Evolutionary conservation across 2,113 vertebrate genomes (phyloP), one percentile per base, ranked within the genome.

Genomic region (Percina caprodes): DNA sequence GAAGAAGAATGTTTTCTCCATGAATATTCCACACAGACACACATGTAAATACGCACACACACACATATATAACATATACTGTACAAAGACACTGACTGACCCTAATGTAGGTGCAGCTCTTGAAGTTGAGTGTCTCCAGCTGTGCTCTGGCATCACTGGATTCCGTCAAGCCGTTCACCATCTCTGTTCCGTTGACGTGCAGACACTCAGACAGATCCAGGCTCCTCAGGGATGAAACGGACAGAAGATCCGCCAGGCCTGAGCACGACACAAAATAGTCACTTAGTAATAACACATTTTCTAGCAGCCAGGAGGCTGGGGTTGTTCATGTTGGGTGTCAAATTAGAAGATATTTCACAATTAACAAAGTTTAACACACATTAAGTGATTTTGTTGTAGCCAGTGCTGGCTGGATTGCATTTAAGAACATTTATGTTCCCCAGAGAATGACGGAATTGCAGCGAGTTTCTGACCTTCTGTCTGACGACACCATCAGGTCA

Each of bases 121-220:
- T 95, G 18, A 96, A 87, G 77, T 87, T 96, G 78, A 97, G 95
- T 1, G 73, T 95, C 73, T 91, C 84, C 78, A 96, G 85, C 54
- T 75, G 90, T 4, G 91, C 85, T 71, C 85, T 74, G 70, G 73
- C 23, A 12, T 77, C 21, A 0, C 0, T 1, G 0, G 76, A 78
- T 0, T 82, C 80, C 4, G 84, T 85, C 59, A 96, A 62, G 7
- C 94, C 93, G 66, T 92, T 95, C 62, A 92, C 94, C 42, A 97
- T 82, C 77, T 95, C 95, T 4, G 14, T 42, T 0, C 96, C 95
- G 0, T 90, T 95, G 83, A 97, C 69, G 6, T 95, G 92, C 65
- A 95, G 90, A 88, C 97, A 97, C 84, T 96, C 95, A 0, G 96
- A 95, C 77, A 97, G 83, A 74, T 96, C 91, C 55, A 97, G 92